phyloP scores from a whole-genome alignment of 2,888 invertebrate genomes.

The Nezara viridula region DNA sequence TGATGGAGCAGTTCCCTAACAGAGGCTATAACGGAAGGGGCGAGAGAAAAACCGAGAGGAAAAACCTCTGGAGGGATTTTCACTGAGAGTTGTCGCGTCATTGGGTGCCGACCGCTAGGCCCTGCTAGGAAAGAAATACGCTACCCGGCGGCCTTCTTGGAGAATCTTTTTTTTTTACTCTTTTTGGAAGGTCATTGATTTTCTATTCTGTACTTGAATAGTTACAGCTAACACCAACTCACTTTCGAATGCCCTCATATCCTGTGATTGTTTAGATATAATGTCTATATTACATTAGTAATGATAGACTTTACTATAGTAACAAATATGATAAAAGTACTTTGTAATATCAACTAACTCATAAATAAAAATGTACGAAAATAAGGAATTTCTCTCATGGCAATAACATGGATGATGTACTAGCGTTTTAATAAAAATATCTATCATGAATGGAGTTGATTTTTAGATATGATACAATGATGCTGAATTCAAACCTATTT shows the following conservation, averaged over 20 bases:
- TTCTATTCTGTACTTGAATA: slow-evolving; percentile 8
- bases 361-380: neutral
- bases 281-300: neutral
- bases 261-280: neutral
- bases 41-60: slow-evolving; percentile 21
- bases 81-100: slow-evolving; percentile 49
- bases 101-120: slow-evolving; percentile 46
- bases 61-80: slow-evolving; percentile 26
- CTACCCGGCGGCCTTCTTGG: slow-evolving; percentile 6
- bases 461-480: too few species aligned
- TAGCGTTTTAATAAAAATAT: too few species aligned
- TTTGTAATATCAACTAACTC: too few species aligned
- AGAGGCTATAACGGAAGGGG: slow-evolving; percentile 32
- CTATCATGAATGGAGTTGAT: too few species aligned
- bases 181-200: slow-evolving; percentile 23
- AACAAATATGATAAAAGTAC: too few species aligned
- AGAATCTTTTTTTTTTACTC: neutral
- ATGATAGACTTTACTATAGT: neutral
- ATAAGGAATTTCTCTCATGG: neutral
- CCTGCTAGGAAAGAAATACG: slow-evolving; percentile 22
- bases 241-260: neutral
- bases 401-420: neutral
- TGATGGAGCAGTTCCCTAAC: slow-evolving; percentile 43
- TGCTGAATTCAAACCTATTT: too few species aligned
- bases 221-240: slow-evolving; percentile 4